Base-by-base conservation (phyloP, 2,888 invertebrate species). In the Drosophila neotestacea region DNA sequence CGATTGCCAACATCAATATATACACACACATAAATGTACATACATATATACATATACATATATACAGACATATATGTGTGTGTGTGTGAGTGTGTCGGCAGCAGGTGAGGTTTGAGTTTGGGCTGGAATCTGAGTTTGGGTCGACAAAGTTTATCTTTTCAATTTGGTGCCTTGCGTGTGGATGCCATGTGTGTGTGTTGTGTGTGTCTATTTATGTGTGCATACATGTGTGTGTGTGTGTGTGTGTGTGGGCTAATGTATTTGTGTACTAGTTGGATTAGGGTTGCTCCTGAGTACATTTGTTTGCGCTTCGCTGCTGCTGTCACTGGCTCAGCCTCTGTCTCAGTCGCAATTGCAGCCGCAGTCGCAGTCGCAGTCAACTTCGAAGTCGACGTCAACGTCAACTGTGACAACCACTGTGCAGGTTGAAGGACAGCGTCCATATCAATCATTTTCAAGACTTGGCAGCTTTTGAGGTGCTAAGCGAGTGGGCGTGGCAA, bases 91-190 rank as follows among this genome's bases (percentile, higher is more conserved):
- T 55, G 46, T 34, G 50, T 36, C 38, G 58, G 68, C 50, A 62
- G 80, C 83, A 79, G 85, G 84, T 80, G 68, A 63, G 65, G 48
- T 41, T 64, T 9, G 32, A 6, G 32, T 28, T 62, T 6, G 46
- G 62, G 50, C 44, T 66, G 55, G 46, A 68, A 64, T 59, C 65
- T 68, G 60, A 67, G 80, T 73, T 85, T 73, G 90, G 89, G 68
- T 69, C 81, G 70, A 68, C 74, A 90, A 85, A 85, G 85, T 85
- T 85, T 85, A 90, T 85, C 89, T 85, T 85, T 85, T 85, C 85
- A 85, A 85, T 85, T 85, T 81, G 78, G 67, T 67, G 63, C 54
- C 71, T 47, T 63, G 68, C 78, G 73, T 82, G 78, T 56, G 74
- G 85, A 62, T 74, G 70, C 63, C 73, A 72, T 70, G 74, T 74